Percentiles rank a stretch among this genome's conserved stretches.
Conservation (phyloP, 2,888 invertebrate genomes). For the Chrysotoxum bicinctum region DNA sequence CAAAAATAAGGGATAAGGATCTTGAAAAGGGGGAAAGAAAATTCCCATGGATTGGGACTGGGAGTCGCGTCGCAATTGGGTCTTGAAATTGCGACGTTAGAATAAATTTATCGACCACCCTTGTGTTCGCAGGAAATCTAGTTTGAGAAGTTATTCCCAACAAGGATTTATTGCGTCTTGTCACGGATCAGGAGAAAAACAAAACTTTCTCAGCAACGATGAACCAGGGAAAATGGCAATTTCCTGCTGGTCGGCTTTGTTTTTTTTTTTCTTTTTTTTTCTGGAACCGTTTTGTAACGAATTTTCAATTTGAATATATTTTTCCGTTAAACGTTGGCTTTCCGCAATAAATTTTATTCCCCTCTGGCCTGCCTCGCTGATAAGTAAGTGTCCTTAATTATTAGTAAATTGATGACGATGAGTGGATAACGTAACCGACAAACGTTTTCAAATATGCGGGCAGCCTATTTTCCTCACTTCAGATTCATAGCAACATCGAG, state of each 20-base stretch:
- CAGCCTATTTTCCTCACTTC: slow-evolving; percentile 16
- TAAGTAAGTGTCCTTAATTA: slow-evolving; percentile 65
- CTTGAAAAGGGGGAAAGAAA: slow-evolving; percentile 8
- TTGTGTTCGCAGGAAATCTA: slow-evolving; percentile 41
- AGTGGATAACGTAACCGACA: slow-evolving; percentile 43
- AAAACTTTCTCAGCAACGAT: slow-evolving; percentile 12
- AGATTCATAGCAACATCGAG: neutral
- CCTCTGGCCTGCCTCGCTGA: slow-evolving; percentile 1
- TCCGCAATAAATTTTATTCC: neutral
- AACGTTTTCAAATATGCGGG: slow-evolving; percentile 49
- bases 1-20: neutral
- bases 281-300: slow-evolving; percentile 28
- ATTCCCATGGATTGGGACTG: slow-evolving; percentile 55
- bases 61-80: neutral
- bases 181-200: slow-evolving; percentile 36
- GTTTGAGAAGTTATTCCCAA: slow-evolving; percentile 45
- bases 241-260: slow-evolving; percentile 43
- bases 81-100: slow-evolving; percentile 24
- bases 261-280: neutral
- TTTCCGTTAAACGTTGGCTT: slow-evolving; percentile 43
- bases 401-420: slow-evolving; percentile 59
- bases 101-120: slow-evolving; percentile 62
- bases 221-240: slow-evolving; percentile 17
- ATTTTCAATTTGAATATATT: slow-evolving; percentile 56
- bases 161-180: slow-evolving; percentile 41